These are phyloP conservation scores for Lysandra coridon DNA, from an alignment of 2,888 invertebrate genomes.

Conservation along the genomic window DNA sequence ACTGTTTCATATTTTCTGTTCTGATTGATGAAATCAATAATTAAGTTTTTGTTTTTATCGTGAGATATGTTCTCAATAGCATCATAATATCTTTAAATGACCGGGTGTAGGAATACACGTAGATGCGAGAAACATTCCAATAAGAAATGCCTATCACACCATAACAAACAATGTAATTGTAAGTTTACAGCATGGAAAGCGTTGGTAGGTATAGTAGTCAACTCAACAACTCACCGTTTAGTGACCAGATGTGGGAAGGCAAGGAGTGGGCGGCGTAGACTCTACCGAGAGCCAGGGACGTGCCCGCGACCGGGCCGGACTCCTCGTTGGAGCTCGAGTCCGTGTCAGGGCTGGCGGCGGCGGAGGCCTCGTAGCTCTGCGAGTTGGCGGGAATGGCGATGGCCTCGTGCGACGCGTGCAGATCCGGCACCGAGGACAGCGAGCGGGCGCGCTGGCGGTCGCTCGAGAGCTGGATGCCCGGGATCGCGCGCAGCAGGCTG, in stretches of 20 bases:
- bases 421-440: slow-evolving; percentile 90
- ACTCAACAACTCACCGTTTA: slow-evolving; percentile 85
- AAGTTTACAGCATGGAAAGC: background rate
- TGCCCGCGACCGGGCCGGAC: slow-evolving; percentile 66
- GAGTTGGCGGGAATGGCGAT: slow-evolving; percentile 83
- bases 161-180: background rate
- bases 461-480: slow-evolving; percentile 86
- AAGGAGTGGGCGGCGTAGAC: slow-evolving; percentile 94
- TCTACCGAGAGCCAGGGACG: slow-evolving; percentile 84
- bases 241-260: slow-evolving; percentile 95
- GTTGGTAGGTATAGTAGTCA: slow-evolving; percentile 33
- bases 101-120: background rate
- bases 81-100: no score
- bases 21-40: no score
- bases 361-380: slow-evolving; percentile 82
- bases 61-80: background rate
- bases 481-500: slow-evolving; percentile 85
- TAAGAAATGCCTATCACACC: background rate
- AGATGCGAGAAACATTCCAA: background rate
- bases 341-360: slow-evolving; percentile 84
- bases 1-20: no score
- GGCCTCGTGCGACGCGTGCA: slow-evolving; percentile 81
- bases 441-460: slow-evolving; percentile 92
- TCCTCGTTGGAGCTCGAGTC: slow-evolving; percentile 86
- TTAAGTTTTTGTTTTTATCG: background rate